phyloP scores from a whole-genome alignment of 2,113 vertebrate genomes.

The Albula glossodonta region DNA sequence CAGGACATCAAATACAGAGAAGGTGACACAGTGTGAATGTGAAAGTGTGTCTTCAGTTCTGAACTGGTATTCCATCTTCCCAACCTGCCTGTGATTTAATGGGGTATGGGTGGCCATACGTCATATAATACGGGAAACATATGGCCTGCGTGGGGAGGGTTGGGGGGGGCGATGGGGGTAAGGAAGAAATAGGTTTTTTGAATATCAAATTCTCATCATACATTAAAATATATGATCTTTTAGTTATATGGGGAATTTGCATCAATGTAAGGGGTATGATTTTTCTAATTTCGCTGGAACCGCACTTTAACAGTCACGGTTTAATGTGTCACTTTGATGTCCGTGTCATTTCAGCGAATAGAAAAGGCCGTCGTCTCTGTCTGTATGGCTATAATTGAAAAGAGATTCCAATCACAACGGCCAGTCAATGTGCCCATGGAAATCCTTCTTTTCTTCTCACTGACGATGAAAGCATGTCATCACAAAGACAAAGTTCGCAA shows the following conservation, averaged over 20 bases:
- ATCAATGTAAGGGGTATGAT: slow-evolving; percentile 19
- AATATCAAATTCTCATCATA: slow-evolving; percentile 33
- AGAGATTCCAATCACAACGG: neutral
- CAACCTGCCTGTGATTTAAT: slow-evolving; percentile 20
- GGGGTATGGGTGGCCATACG: neutral
- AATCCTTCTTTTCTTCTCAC: neutral
- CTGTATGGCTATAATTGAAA: slow-evolving; percentile 12
- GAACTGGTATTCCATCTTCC: neutral
- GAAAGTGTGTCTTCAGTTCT: neutral
- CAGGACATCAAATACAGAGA: neutral
- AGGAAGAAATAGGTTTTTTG: slow-evolving; percentile 8
- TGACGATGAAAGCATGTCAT: neutral
- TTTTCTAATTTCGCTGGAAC: slow-evolving; percentile 22
- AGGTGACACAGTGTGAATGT: neutral
- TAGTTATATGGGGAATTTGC: slow-evolving; percentile 17
- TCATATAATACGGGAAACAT: slow-evolving; percentile 11
- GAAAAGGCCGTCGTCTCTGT: neutral
- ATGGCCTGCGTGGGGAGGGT: neutral
- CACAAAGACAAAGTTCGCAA: neutral
- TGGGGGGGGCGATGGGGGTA: neutral
- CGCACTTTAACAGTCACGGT: slow-evolving; percentile 19
- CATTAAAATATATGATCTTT: slow-evolving; percentile 25
- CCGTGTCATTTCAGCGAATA: slow-evolving; percentile 21
- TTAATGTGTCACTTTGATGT: slow-evolving; percentile 25
- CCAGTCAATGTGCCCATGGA: neutral